Evolutionary conservation across 2,797 vertebrate genomes (phyloP).

Genomic region (Macroramphosus scolopax): DNA sequence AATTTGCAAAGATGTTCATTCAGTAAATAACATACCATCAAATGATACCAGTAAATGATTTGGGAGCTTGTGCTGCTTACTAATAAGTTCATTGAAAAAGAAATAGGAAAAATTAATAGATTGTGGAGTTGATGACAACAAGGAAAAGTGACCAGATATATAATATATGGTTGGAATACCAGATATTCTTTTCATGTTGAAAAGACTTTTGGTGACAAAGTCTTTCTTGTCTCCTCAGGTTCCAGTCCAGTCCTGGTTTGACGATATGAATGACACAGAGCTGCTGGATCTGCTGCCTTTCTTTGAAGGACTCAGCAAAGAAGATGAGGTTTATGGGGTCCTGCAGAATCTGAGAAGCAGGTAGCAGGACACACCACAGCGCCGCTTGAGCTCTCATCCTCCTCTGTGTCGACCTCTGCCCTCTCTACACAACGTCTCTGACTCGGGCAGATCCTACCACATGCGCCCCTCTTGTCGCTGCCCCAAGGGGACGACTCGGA

Average conservation of each 20-base stretch:
- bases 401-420: slow-evolving; percentile 33
- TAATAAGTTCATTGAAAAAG: no score
- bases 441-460: slow-evolving; percentile 63
- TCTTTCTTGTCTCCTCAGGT: slow-evolving; percentile 75
- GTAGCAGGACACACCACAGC: slow-evolving; percentile 80
- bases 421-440: slow-evolving; percentile 45
- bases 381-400: slow-evolving; percentile 22
- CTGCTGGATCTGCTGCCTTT: slow-evolving; percentile 96
- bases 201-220: no score
- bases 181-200: no score
- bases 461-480: slow-evolving; percentile 52
- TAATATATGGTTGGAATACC: no score
- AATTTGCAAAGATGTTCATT: no score
- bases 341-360: slow-evolving; percentile 90
- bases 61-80: no score
- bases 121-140: no score
- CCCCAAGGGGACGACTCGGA: slow-evolving; percentile 53
- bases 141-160: no score
- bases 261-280: slow-evolving; percentile 97
- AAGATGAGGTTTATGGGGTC: slow-evolving; percentile 92
- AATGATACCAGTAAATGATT: no score
- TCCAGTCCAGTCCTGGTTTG: slow-evolving; percentile 98
- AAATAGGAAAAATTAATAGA: no score
- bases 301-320: slow-evolving; percentile 95
- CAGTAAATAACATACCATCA: no score